phyloP scores from a whole-genome alignment of 2,113 vertebrate species.

The Hypanus sabinus region DNA sequence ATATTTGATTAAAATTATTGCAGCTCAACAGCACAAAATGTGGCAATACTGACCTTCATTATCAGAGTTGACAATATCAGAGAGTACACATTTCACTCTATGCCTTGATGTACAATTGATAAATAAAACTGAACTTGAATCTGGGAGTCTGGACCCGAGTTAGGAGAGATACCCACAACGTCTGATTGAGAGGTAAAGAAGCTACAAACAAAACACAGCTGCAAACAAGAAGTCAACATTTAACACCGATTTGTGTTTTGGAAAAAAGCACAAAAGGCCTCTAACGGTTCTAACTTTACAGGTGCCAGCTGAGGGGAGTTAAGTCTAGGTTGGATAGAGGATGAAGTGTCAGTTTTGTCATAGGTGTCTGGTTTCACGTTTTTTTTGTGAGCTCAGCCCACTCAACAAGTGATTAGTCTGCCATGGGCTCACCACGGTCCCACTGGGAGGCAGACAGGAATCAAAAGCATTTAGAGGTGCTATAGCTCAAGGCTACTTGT shows the following conservation, averaged over 20 bases:
- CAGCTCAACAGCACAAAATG: background rate
- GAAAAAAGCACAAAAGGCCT: background rate
- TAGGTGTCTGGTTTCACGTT: constrained; percentile 14
- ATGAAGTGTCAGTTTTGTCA: background rate
- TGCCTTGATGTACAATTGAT: too few relatives aligned
- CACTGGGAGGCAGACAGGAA: constrained; percentile 4
- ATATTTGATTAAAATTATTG: background rate
- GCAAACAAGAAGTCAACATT: background rate
- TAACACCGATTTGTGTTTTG: background rate
- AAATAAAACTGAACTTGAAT: too few relatives aligned
- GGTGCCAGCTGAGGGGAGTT: background rate
- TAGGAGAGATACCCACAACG: background rate
- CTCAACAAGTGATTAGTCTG: constrained; percentile 23
- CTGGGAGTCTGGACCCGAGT: too few relatives aligned
- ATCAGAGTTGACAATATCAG: background rate
- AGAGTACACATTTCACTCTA: background rate
- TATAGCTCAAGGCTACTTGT: constrained; percentile 26
- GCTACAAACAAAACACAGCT: background rate
- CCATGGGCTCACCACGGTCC: background rate
- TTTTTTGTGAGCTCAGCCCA: background rate
- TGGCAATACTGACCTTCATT: background rate
- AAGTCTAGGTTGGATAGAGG: background rate
- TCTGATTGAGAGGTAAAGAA: background rate
- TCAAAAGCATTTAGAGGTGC: constrained; percentile 20
- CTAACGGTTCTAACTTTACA: background rate